These are phyloP conservation scores for Eupithecia centaureata DNA, from an alignment of 2,888 invertebrate genomes.

Conservation along the genomic window DNA sequence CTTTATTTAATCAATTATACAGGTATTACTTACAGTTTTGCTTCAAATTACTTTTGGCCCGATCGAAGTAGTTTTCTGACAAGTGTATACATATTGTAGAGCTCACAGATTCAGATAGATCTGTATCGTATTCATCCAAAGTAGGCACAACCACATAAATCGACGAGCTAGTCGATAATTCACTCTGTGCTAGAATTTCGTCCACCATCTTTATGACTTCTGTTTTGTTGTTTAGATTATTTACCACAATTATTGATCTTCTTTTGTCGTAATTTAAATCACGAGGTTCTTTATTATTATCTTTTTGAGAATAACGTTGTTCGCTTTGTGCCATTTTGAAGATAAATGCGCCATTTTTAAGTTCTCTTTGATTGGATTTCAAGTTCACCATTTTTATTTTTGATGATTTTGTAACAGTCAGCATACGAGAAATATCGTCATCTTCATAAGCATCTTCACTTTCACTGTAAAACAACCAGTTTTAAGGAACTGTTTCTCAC, in stretches of 20 bases:
- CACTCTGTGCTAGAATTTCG: slow-evolving; percentile 45
- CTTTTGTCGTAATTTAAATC: slow-evolving; percentile 8
- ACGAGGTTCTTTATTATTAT: slow-evolving; percentile 4
- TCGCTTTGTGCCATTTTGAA: slow-evolving; percentile 39
- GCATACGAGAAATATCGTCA: background rate
- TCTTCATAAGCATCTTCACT: slow-evolving; percentile 1
- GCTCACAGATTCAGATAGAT: slow-evolving; percentile 38
- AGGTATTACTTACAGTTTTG: background rate
- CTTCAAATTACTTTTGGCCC: slow-evolving; percentile 32
- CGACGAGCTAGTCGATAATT: slow-evolving; percentile 50
- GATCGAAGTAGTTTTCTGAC: slow-evolving; percentile 45
- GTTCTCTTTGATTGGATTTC: background rate
- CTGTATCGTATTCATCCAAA: slow-evolving; percentile 47
- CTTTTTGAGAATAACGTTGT: background rate
- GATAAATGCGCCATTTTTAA: slow-evolving; percentile 20
- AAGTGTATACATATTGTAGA: slow-evolving; percentile 54
- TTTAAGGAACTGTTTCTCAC: too few relatives aligned
- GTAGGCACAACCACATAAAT: slow-evolving; percentile 56
- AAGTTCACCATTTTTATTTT: slow-evolving; percentile 23
- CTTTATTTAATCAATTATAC: background rate
- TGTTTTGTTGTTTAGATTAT: slow-evolving; percentile 44
- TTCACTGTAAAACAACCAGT: slow-evolving; percentile 28
- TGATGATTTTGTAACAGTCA: slow-evolving; percentile 9
- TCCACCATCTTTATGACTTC: slow-evolving; percentile 48
- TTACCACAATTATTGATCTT: slow-evolving; percentile 46